Evolutionary conservation across 2,888 invertebrate species (phyloP).

Genomic region (Opisthograptis luteolata): DNA sequence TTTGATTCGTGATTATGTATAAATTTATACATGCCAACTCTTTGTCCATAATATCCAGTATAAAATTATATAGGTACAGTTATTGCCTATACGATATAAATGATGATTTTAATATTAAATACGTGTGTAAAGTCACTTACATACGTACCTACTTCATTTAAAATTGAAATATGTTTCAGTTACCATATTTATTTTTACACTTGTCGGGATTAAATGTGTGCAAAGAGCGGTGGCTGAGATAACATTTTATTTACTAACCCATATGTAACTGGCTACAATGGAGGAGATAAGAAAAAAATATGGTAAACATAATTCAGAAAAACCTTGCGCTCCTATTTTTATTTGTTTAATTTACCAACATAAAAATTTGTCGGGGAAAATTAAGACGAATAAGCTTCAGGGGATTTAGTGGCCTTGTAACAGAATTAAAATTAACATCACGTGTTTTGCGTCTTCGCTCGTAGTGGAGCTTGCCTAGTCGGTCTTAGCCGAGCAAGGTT

Average conservation of each 20-base stretch:
- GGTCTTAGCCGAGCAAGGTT: too few relatives aligned
- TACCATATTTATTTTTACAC: conserved; percentile 10
- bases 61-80: too few relatives aligned
- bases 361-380: conserved; percentile 1
- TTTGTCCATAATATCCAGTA: too few relatives aligned
- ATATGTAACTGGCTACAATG: conserved; percentile 10
- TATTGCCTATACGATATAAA: too few relatives aligned
- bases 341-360: conserved; percentile 16
- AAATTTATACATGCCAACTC: too few relatives aligned
- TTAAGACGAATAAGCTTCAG: conserved; percentile 13
- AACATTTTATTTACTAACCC: conserved; percentile 10
- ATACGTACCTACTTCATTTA: too few relatives aligned
- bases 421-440: neutral
- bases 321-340: conserved; percentile 17
- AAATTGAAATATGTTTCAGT: too few relatives aligned
- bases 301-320: neutral
- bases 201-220: conserved; percentile 8
- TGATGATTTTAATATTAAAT: too few relatives aligned
- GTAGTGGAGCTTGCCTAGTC: too few relatives aligned
- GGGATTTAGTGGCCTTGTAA: conserved; percentile 8
- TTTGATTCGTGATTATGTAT: too few relatives aligned
- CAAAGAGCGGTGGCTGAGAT: conserved; percentile 5
- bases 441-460: too few relatives aligned
- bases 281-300: conserved; percentile 13
- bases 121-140: too few relatives aligned